phyloP scores from a whole-genome alignment of 2,888 invertebrate genomes.

The Ochropacha duplaris region DNA sequence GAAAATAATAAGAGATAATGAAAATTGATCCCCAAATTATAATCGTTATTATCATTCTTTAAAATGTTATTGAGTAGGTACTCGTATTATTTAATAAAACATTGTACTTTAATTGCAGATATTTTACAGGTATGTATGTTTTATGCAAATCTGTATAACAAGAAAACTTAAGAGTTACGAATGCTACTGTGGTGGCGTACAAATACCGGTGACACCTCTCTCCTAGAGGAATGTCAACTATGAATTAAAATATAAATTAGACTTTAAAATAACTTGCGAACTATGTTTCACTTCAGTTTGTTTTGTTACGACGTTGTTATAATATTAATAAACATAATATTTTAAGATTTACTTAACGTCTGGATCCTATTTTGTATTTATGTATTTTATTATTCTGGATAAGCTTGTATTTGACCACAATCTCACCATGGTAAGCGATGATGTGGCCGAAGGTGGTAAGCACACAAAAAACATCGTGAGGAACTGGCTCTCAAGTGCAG shows the following conservation, averaged over 20 bases:
- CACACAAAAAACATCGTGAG: too few species aligned
- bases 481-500: too few species aligned
- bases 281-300: not conserved
- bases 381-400: too few species aligned
- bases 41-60: not conserved
- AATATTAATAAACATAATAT: not conserved
- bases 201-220: not conserved
- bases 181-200: not conserved
- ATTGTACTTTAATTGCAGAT: not conserved
- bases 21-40: not conserved
- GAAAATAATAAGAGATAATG: not conserved
- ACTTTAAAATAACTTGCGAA: not conserved
- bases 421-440: too few species aligned
- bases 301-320: not conserved
- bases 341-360: not conserved
- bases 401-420: too few species aligned
- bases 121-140: not conserved
- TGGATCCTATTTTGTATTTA: too few species aligned
- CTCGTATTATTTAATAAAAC: not conserved
- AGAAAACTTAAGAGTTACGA: slow-evolving; percentile 15
- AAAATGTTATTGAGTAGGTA: too few species aligned
- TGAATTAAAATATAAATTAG: not conserved
- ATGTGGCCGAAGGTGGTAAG: too few species aligned
- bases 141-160: slow-evolving; percentile 11
- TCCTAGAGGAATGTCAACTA: not conserved